phyloP scores from a whole-genome alignment of 1,140 invertebrate species.

The Zaprionus nigranus region DNA sequence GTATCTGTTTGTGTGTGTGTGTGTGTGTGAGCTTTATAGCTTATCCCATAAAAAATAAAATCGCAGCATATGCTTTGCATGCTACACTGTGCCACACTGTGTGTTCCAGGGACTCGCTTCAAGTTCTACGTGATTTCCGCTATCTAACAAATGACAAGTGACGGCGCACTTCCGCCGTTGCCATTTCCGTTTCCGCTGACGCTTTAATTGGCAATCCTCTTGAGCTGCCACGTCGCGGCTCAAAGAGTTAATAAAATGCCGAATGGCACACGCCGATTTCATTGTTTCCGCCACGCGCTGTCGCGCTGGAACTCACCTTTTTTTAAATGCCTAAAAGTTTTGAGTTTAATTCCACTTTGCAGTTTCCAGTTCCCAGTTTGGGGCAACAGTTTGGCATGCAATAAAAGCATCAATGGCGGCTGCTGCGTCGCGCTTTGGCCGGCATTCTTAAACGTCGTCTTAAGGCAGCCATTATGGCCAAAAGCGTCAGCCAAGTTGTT shows the following conservation, averaged over 20 bases:
- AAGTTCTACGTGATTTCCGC: slow-evolving; percentile 27
- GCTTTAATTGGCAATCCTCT: slow-evolving; percentile 68
- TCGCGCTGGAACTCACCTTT: slow-evolving; percentile 29
- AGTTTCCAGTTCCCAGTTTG: slow-evolving; percentile 21
- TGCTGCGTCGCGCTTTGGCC: slow-evolving; percentile 47
- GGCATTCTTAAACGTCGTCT: slow-evolving; percentile 63
- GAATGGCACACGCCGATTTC: slow-evolving; percentile 49
- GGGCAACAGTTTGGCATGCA: slow-evolving; percentile 67
- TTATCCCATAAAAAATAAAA: slow-evolving; percentile 50
- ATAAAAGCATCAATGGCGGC: slow-evolving; percentile 68
- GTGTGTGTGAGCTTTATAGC: slow-evolving; percentile 47
- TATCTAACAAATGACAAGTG: slow-evolving; percentile 31
- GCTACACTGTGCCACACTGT: slow-evolving; percentile 3
- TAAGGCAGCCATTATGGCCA: slow-evolving; percentile 63
- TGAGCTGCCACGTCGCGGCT: slow-evolving; percentile 13
- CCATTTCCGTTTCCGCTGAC: background rate
- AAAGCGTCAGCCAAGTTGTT: slow-evolving; percentile 28
- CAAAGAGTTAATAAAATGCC: slow-evolving; percentile 71
- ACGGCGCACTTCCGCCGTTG: slow-evolving; percentile 15
- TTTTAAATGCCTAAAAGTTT: slow-evolving; percentile 62
- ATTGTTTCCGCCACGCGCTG: slow-evolving; percentile 52
- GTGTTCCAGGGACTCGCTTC: background rate
- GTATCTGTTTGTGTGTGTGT: background rate
- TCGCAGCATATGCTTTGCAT: slow-evolving; percentile 45
- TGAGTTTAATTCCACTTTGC: slow-evolving; percentile 64